Evolutionary conservation across 2,888 invertebrate species (phyloP), one percentile per base, ranked within the genome.

Genomic region (Drosophila quasianomalipes): DNA sequence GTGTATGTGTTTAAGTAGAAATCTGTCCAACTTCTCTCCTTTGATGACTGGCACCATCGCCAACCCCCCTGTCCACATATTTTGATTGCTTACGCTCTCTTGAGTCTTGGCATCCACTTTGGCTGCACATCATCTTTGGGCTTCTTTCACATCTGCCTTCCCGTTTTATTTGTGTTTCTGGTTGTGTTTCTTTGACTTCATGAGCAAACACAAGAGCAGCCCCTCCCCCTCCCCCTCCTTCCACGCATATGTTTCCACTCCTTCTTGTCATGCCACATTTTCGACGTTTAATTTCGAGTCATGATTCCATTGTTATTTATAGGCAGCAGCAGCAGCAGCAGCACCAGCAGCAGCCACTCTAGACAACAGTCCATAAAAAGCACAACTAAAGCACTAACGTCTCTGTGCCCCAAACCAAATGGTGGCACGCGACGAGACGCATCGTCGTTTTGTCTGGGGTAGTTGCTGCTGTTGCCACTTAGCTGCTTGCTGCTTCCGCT

Each of bases 291-390:
- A 89, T 87, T 87, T 87, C 85, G 74, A 89, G 85, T 89, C 87
- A 85, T 87, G 89, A 89, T 87, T 89, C 89, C 85, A 85, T 87
- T 87, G 87, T 87, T 87, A 87, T 87, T 87, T 87, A 87, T 89
- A 87, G 87, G 83, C 82, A 85, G 83, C 81, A 75, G 75, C 83
- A 70, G 76, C 70, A 67, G 73, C 79, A 54, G 62, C 49, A 69
- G 68, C 30, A 53, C 44, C 30, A 53, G 49, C 63, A 64, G 61
- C 71, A 70, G 78, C 80, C 89, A 84, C 85, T 85, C 85, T 87
- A 76, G 78, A 80, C 74, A 87, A 85, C 87, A 89, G 87, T 89
- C 87, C 85, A 85, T 89, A 85, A 87, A 85, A 89, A 35, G 35
- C 35, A 35, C 35, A 35, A 35, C 19, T 47, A 12, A 53, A 39